Evolutionary conservation across 2,888 invertebrate genomes (phyloP).

Genomic region (Slavum lentiscoides): DNA sequence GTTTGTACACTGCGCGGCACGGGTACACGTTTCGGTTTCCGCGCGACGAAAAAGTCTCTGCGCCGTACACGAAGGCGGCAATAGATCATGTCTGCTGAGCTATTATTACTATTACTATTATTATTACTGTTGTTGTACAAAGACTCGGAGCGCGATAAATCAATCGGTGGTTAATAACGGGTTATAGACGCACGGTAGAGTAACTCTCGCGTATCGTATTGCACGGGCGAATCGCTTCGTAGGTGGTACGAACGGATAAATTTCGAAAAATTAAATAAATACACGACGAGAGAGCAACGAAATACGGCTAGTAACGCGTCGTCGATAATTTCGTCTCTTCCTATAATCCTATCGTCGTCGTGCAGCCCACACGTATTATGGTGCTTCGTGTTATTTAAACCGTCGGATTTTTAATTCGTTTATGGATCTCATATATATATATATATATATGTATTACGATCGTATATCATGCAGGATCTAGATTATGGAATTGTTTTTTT

Average conservation of each 20-base stretch:
- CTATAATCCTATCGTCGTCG: background rate
- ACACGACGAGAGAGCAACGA: background rate
- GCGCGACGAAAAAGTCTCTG: background rate
- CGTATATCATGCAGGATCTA: background rate
- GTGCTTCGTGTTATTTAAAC: too few relatives aligned
- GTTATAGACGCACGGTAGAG: background rate
- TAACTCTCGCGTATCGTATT: background rate
- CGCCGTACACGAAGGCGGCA: background rate
- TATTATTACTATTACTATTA: background rate
- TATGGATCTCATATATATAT: background rate
- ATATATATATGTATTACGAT: too few relatives aligned
- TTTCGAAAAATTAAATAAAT: background rate
- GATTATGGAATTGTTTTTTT: too few relatives aligned
- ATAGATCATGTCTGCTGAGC: slow-evolving; percentile 38
- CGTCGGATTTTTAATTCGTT: too few relatives aligned
- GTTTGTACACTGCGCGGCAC: too few relatives aligned
- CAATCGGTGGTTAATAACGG: slow-evolving; percentile 41
- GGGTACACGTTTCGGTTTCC: slow-evolving; percentile 2
- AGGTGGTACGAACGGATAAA: slow-evolving; percentile 34
- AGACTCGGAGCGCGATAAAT: slow-evolving; percentile 38
- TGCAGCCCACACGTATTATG: too few relatives aligned
- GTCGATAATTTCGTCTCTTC: too few relatives aligned
- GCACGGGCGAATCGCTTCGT: slow-evolving; percentile 22
- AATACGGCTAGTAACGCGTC: background rate
- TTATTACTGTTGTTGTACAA: background rate